Base-by-base conservation (phyloP, 2,113 vertebrate genomes). In the Eclectus roratus region DNA sequence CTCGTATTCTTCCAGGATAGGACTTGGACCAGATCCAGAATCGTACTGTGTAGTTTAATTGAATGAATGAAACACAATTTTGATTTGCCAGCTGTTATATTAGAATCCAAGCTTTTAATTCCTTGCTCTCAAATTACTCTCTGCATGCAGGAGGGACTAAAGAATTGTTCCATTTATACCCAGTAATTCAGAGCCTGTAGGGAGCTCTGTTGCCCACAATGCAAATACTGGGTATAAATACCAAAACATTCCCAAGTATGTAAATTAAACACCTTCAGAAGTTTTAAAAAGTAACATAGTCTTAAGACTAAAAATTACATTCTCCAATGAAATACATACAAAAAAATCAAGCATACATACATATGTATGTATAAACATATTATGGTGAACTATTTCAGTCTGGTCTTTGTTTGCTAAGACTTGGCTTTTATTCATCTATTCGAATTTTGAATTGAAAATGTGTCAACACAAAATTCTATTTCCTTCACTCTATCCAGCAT, bases 71-170 rank as follows among this genome's bases (percentile, higher is more conserved):
- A 96, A 80, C 84, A 87, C 84, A 89, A 49, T 52, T 82, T 78
- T 93, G 95, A 60, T 83, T 93, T 94, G 72, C 82, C 94, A 95
- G 92, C 90, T 97, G 94, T 86, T 97, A 47, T 64, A 61, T 90
- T 91, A 84, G 80, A 88, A 95, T 46, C 35, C 52, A 76, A 41
- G 70, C 87, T 94, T 93, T 87, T 87, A 94, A 92, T 91, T 91
- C 88, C 72, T 88, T 92, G 49, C 52, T 93, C 85, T 84, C 80
- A 94, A 94, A 94, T 93, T 41, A 88, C 24, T 94, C 79, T 94
- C 89, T 69, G 77, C 74, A 44, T 84, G 88, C 69, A 91, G 77
- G 58, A 72, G 4, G 85, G 77, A 86, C 60, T 52, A 44, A 83
- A 81, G 52, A 17, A 56, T 68, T 91, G 76, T 47, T 88, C 61